Evolutionary conservation across 1,140 invertebrate species (phyloP), one percentile per base, ranked within the genome.

Genomic region (Dendrolimus kikuchii): DNA sequence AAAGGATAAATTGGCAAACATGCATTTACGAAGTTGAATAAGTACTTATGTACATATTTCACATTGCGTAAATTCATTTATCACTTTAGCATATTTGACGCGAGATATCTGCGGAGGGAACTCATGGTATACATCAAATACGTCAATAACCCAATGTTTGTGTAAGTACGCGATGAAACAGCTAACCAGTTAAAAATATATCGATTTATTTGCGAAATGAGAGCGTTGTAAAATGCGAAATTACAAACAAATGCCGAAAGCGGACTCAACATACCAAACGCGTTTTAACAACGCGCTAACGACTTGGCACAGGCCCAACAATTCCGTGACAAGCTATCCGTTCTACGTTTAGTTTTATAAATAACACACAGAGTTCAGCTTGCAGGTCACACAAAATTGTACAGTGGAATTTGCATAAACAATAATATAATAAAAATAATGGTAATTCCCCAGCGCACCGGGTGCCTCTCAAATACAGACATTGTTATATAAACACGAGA

Each of bases 201-300:
- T n/a, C 63, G 55, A 68, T 42, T 47, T 56, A 44, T 53, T 23
- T 23, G 23, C 23, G 23, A 48, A 10, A 36, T 40, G 47, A 42
- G 41, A 38, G 42, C 43, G 50, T 43, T 46, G 49, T 59, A 46
- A 59, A 49, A 56, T 43, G 46, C 39, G 56, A 73, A 23, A 23
- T 23, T 68, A 80, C 73, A 78, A 80, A 82, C 71, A 78, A 74
- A 77, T 76, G 71, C 69, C 72, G 68, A 77, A 64, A 75, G 76
- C 71, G 76, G 78, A 80, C 74, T 23, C 75, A 80, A 79, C 74
- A 81, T 81, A 76, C 70, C 70, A 57, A 61, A 55, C 53, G 64
- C 62, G 66, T 79, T 84, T 76, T 73, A 23, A 81, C 74, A 71
- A 74, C 70, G 72, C 62, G 68, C 65, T 62, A 73, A 77, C 68